phyloP scores from a whole-genome alignment of 1,140 invertebrate species.

The Leptinotarsa texana region DNA sequence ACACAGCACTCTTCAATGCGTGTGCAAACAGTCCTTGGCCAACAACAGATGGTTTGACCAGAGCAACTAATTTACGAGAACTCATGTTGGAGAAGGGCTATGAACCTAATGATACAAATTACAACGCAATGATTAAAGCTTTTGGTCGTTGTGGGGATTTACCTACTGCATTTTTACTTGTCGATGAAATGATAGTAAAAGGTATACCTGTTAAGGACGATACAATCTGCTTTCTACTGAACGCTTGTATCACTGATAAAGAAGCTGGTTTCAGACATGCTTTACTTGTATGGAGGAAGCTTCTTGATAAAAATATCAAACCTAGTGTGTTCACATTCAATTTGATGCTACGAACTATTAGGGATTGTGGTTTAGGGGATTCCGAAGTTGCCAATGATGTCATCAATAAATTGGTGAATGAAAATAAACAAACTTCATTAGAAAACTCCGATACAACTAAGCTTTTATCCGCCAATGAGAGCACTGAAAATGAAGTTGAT shows the following conservation, averaged over 20 bases:
- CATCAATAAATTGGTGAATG: constrained; percentile 40
- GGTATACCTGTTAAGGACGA: constrained; percentile 65
- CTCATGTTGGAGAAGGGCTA: constrained; percentile 71
- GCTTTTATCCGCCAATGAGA: background rate
- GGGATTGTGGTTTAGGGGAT: constrained; percentile 79
- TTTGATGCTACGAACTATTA: constrained; percentile 74
- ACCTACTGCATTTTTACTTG: constrained; percentile 74
- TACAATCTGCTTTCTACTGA: constrained; percentile 80
- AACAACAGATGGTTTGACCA: constrained; percentile 62
- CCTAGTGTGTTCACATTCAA: constrained; percentile 79
- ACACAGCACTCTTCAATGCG: constrained; percentile 85
- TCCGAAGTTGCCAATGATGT: constrained; percentile 62
- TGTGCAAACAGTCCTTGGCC: constrained; percentile 79
- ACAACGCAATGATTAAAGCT: constrained; percentile 88
- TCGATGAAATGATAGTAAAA: constrained; percentile 80
- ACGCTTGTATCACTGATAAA: constrained; percentile 79
- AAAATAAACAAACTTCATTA: constrained; percentile 1
- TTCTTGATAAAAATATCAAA: constrained; percentile 66
- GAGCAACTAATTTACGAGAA: constrained; percentile 67
- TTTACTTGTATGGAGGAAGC: constrained; percentile 82
- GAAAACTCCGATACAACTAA: background rate
- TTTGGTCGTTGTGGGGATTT: constrained; percentile 82
- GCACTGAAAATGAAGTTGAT: background rate
- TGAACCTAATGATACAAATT: constrained; percentile 75
- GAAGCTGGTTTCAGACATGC: constrained; percentile 79